Percentiles rank a stretch among this genome's conserved stretches.
phyloP scores from a whole-genome alignment of 1,140 invertebrate genomes.

The Gonatopus flavifemur region DNA sequence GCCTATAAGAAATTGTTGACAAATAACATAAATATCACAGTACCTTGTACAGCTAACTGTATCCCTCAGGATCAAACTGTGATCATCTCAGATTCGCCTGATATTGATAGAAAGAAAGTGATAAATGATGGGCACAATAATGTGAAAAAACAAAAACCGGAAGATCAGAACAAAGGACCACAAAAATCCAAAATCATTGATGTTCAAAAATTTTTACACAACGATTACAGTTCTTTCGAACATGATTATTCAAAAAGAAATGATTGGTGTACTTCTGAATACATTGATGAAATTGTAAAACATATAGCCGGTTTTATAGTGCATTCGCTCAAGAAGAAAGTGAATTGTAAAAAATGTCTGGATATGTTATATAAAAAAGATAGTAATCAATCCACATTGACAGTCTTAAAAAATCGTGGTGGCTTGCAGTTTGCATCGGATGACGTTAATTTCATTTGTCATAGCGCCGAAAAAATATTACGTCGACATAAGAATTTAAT shows the following conservation, averaged over 20 bases:
- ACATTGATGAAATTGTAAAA: conserved; percentile 3
- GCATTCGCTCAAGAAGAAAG: background rate
- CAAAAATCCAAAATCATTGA: too few species aligned
- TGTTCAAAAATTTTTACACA: too few species aligned
- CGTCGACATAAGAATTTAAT: background rate
- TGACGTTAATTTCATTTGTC: conserved; percentile 4
- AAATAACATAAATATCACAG: conserved; percentile 7
- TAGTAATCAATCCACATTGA: conserved; percentile 2
- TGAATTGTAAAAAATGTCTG: too few species aligned
- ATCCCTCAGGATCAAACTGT: conserved; percentile 3
- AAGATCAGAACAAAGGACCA: too few species aligned
- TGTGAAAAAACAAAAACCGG: too few species aligned
- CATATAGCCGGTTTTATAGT: conserved; percentile 4
- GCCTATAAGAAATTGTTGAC: conserved; percentile 34
- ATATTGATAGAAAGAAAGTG: too few species aligned
- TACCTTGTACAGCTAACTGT: conserved; percentile 12
- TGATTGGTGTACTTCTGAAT: too few species aligned
- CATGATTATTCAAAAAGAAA: too few species aligned
- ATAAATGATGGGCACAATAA: too few species aligned
- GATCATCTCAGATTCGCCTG: too few species aligned
- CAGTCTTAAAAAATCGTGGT: background rate
- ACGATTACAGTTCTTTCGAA: too few species aligned
- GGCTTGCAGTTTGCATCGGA: conserved; percentile 3
- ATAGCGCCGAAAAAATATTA: conserved; percentile 3
- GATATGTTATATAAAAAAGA: conserved; percentile 1